Evolutionary conservation across 2,797 vertebrate species (phyloP), one percentile per base, ranked within the genome.

Genomic region (Picus viridis): DNA sequence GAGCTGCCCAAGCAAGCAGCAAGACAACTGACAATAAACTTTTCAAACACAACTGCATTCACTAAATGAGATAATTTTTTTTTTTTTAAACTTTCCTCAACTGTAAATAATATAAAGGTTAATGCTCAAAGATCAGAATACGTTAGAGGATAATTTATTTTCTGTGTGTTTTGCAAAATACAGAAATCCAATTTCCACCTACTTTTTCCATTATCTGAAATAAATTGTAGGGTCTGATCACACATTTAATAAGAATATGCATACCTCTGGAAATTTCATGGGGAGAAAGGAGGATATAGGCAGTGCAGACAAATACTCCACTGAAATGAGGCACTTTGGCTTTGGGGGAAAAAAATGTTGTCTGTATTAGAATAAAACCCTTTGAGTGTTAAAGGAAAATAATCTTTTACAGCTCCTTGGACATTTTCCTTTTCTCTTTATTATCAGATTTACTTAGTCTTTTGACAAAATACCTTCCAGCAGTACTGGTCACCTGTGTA

Each of bases 181-280:
- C 56, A 90, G 79, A 96, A 95, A 95, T 95, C 85, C 76, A 93
- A 92, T 96, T 95, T 95, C 89, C 91, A 94, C 74, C 59, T 90
- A 87, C 92, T 89, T 95, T 96, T 96, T 89, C 91, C 79, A 95
- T 95, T 95, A 96, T 59, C 91, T 92, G 92, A 91, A 95, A 92
- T 91, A 95, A 95, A 89, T 91, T 94, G 73, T 93, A 88, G 79
- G 73, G 63, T 62, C 70, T 93, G 89, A 93, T 95, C 79, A 88
- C 53, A 92, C 70, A 89, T 92, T 81, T 92, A 95, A 85, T 94
- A 86, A 94, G 87, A 88, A 92, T 58, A 92, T 81, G 76, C 67
- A 91, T 81, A 92, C 81, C 56, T 67, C 56, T 32, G 34, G 73
- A 91, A 89, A 81, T 89, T 90, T 81, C 84, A 93, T 88, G 72